Conservation (phyloP, 2,888 invertebrate species). For the Drosophila meridionalis region DNA sequence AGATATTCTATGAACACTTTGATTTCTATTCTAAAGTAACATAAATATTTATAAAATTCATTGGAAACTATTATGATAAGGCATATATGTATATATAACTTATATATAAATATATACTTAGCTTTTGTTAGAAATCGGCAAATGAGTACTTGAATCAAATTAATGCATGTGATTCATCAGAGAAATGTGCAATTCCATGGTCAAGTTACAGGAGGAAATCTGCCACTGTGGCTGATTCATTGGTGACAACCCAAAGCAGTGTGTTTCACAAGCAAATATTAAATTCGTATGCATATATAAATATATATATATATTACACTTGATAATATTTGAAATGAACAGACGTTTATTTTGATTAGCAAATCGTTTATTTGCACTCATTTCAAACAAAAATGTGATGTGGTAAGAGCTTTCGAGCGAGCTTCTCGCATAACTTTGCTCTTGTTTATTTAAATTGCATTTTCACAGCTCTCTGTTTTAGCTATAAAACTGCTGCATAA, state of each 20-base stretch:
- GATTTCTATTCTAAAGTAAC: neutral
- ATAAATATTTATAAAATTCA: neutral
- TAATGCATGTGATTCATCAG: slow-evolving; percentile 47
- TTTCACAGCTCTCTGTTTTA: slow-evolving; percentile 3
- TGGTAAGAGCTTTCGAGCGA: neutral
- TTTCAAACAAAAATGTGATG: neutral
- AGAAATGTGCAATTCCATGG: neutral
- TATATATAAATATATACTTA: neutral
- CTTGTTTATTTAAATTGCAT: slow-evolving; percentile 10
- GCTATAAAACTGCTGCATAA: slow-evolving; percentile 8
- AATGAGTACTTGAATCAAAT: neutral
- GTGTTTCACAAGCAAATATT: slow-evolving; percentile 42
- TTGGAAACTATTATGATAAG: slow-evolving; percentile 1
- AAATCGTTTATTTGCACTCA: neutral
- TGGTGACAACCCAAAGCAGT: slow-evolving; percentile 8
- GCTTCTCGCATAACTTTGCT: neutral
- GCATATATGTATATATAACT: neutral
- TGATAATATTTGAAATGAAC: slow-evolving; percentile 6
- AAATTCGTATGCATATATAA: slow-evolving; percentile 23
- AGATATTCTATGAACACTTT: neutral
- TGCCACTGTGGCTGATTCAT: slow-evolving; percentile 27
- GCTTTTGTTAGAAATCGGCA: neutral
- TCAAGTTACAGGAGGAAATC: neutral
- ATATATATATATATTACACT: neutral
- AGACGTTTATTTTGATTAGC: slow-evolving; percentile 37